Evolutionary conservation across 2,888 invertebrate genomes (phyloP).

Genomic region (Phytoseiulus persimilis): DNA sequence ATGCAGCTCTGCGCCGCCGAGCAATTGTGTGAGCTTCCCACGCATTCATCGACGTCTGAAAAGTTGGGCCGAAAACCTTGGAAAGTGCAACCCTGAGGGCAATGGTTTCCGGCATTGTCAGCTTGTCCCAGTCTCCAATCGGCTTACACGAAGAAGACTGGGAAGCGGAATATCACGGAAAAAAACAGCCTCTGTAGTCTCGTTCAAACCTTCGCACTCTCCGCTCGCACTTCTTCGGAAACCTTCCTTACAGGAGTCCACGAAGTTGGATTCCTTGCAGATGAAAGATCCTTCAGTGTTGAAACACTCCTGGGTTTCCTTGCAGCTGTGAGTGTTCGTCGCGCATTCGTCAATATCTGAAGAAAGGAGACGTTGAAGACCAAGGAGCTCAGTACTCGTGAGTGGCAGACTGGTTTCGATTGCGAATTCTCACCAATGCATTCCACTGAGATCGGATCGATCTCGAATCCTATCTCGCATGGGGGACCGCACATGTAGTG

Average conservation of each 20-base stretch:
- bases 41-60: not conserved
- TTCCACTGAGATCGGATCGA: not conserved
- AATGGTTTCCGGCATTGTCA: too few species aligned
- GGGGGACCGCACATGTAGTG: not conserved
- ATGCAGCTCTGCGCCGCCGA: not conserved
- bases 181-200: too few species aligned
- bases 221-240: not conserved
- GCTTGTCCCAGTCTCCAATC: too few species aligned
- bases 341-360: conserved; percentile 8
- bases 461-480: not conserved
- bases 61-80: too few species aligned
- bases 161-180: too few species aligned
- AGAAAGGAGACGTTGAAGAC: not conserved
- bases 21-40: not conserved
- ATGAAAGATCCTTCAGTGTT: not conserved
- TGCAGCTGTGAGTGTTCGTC: not conserved
- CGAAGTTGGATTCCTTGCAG: not conserved
- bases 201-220: not conserved
- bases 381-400: too few species aligned
- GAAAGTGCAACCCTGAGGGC: too few species aligned
- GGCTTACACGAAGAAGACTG: too few species aligned
- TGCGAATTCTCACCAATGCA: not conserved
- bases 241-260: not conserved
- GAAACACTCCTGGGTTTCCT: not conserved
- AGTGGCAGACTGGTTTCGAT: too few species aligned